Conservation (phyloP, 2,797 vertebrate species). For the Calcarius lapponicus region DNA sequence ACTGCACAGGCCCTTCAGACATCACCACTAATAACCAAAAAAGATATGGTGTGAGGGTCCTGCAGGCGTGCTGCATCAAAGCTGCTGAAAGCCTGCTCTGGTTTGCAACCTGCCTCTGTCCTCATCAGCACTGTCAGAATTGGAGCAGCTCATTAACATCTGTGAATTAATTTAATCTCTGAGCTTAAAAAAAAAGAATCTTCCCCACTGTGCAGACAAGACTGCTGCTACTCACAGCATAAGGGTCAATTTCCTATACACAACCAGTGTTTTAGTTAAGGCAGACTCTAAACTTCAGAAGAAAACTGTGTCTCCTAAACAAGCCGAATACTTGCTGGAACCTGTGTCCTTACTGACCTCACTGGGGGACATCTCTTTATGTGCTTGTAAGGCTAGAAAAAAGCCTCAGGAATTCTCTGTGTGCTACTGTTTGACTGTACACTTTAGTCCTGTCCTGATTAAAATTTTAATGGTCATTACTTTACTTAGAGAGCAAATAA, state of each 20-base stretch:
- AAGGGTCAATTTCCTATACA: not conserved
- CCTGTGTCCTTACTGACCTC: not conserved
- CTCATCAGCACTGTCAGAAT: not conserved
- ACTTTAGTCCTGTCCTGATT: not conserved
- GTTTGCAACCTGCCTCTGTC: not conserved
- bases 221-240: not conserved
- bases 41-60: accelerated
- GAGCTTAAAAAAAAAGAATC: not conserved
- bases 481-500: not conserved
- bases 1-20: not conserved
- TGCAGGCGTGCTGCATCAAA: not conserved
- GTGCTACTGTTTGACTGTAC: not conserved
- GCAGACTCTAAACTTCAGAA: not conserved
- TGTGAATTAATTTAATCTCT: not conserved
- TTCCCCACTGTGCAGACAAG: not conserved
- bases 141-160: not conserved
- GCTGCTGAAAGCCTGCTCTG: not conserved
- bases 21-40: not conserved
- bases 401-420: not conserved
- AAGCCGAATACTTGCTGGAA: not conserved
- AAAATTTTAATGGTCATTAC: not conserved
- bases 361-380: not conserved
- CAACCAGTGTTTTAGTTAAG: not conserved
- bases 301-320: not conserved
- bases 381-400: accelerated